Evolutionary conservation across 1,140 invertebrate genomes (phyloP).

Genomic region (Cydia pomonella): DNA sequence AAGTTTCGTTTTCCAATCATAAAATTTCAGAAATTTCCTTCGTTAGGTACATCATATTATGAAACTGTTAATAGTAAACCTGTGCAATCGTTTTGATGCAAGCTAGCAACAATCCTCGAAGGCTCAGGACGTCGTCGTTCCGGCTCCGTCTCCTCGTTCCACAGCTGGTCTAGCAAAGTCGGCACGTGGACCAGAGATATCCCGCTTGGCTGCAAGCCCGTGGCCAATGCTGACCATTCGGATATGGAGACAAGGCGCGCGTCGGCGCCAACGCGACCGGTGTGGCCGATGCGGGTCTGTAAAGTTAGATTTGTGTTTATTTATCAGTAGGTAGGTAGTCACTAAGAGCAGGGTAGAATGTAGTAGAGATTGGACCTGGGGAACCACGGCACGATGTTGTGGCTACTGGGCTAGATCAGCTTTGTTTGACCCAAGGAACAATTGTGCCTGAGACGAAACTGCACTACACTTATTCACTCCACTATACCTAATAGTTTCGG

Average conservation of each 20-base stretch:
- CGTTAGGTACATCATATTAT: too few species aligned
- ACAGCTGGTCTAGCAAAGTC: slow-evolving; percentile 91
- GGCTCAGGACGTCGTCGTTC: slow-evolving; percentile 57
- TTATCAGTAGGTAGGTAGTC: not conserved
- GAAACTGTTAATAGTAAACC: too few species aligned
- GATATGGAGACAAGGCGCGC: slow-evolving; percentile 85
- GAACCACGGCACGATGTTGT: too few species aligned
- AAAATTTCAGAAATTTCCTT: too few species aligned
- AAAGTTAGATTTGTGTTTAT: slow-evolving; percentile 38
- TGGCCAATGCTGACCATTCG: slow-evolving; percentile 83
- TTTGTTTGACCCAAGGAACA: too few species aligned
- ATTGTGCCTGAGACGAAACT: too few species aligned
- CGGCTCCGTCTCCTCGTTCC: slow-evolving; percentile 84
- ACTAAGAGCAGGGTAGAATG: too few species aligned
- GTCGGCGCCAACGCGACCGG: slow-evolving; percentile 90
- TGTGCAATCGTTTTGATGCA: slow-evolving; percentile 68
- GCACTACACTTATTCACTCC: too few species aligned
- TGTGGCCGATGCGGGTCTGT: slow-evolving; percentile 82
- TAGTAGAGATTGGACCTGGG: too few species aligned
- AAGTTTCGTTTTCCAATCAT: too few species aligned
- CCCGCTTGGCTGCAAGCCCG: slow-evolving; percentile 81
- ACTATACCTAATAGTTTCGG: too few species aligned
- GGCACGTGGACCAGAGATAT: slow-evolving; percentile 84
- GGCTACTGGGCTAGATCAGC: too few species aligned
- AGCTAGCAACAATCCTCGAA: slow-evolving; percentile 79